These are phyloP conservation scores for Phalloptychus januarius DNA, from an alignment of 2,797 vertebrate species.

Conservation along the genomic window DNA sequence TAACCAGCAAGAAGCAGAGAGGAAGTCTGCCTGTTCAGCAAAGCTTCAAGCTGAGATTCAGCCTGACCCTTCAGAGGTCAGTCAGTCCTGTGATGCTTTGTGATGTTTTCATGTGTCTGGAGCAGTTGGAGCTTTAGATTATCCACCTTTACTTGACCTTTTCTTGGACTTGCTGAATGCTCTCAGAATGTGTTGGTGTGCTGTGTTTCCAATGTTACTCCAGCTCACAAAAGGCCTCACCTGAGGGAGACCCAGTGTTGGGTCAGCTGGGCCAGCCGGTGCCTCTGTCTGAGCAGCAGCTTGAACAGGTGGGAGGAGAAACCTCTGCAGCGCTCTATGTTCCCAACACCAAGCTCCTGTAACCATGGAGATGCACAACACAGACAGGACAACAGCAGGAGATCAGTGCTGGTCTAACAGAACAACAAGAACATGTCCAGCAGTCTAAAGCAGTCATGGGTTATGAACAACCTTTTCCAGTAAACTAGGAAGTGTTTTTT, in stretches of 20 bases:
- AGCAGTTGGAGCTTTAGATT: not conserved
- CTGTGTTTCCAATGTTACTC: not conserved
- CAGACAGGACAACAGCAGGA: not conserved
- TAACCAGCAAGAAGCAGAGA: not conserved
- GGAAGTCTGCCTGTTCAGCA: not conserved
- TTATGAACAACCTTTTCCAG: not conserved
- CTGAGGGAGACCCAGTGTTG: constrained; percentile 90
- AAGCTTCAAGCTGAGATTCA: not conserved
- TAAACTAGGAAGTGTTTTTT: not conserved
- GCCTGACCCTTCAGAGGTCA: not conserved
- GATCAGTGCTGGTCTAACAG: not conserved
- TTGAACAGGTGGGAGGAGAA: constrained; percentile 93
- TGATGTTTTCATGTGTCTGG: not conserved
- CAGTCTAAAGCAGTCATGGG: not conserved
- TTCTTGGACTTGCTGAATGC: not conserved
- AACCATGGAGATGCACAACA: constrained; percentile 13
- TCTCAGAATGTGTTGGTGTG: not conserved
- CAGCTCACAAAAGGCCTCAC: constrained; percentile 65
- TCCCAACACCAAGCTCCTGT: constrained; percentile 89
- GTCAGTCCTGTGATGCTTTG: not conserved
- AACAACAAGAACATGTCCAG: not conserved
- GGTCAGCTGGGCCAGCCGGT: constrained; percentile 83
- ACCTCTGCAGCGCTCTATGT: constrained; percentile 89
- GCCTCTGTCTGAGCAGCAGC: constrained; percentile 87
- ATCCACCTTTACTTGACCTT: not conserved